Evolutionary conservation across 1,140 invertebrate genomes (phyloP), one percentile per base, ranked within the genome.

Genomic region (Bombus superbus): DNA sequence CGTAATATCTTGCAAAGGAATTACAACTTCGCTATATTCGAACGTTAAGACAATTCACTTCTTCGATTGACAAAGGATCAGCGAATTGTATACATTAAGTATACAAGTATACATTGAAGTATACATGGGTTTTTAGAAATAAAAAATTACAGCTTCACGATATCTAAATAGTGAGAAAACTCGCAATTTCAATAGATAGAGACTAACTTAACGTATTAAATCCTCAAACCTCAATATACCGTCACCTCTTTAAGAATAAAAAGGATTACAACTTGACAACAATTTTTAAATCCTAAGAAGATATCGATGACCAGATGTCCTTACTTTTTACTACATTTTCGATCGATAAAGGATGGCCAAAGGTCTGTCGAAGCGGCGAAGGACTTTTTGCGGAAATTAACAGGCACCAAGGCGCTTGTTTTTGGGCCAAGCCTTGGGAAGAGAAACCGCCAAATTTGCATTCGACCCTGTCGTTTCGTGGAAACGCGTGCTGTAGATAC

Each of bases 381-480:
- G 22, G 28, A 40, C 44, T 75, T 87, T 81, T 86, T 62, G 32
- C 15, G 40, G 59, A 71, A 83, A 85, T 90, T 89, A 90, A 88
- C 69, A 44, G 88, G 66, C 82, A 82, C 78, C 75, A 64, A 32
- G n/a, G 66, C 25, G 78, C 40, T 68, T 75, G 79, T 66, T 59
- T 53, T 22, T 10, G 47, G 78, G 15, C 42, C 78, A 32, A 40
- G n/a, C 32, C n/a, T n/a, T 15, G 32, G 4, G 35, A 80, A 82
- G 85, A 78, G 40, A 83, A 84, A 89, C 59, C 44, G 64, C 9
- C 76, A 38, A 86, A 90, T 89, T 90, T 90, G 85, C 88, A 87
- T 84, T 68, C 66, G 80, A 81, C 40, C 68, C 62, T 81, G 28
- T 66, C 35, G 44, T 73, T 89, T 80, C 64, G 32, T 81, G 84